Conservation (phyloP, 2,888 invertebrate species). For the Poecilobothrus nobilitatus region DNA sequence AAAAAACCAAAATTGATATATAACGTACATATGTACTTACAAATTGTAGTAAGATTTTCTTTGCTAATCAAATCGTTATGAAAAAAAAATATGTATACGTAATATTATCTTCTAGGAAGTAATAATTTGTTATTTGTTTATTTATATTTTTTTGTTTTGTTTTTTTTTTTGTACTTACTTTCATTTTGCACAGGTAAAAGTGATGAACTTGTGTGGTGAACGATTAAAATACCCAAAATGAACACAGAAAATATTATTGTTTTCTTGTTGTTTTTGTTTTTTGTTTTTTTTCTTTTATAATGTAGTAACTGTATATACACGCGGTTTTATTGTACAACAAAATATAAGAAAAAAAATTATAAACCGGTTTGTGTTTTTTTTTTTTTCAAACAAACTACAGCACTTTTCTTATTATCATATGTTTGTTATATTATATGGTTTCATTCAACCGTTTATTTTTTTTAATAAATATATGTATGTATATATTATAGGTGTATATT, state of each 20-base stretch:
- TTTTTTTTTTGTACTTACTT: slow-evolving; percentile 1
- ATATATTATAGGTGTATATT: background rate
- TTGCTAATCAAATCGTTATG: too few relatives aligned
- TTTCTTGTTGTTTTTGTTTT: too few relatives aligned
- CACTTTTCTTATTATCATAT: background rate
- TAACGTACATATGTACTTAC: too few relatives aligned
- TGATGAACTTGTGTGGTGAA: background rate
- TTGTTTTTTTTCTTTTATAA: too few relatives aligned
- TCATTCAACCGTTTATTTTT: background rate
- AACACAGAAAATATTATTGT: background rate
- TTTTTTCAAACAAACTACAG: background rate
- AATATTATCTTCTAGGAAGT: background rate
- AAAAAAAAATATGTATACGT: too few relatives aligned
- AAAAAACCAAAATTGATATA: too few relatives aligned
- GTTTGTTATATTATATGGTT: background rate
- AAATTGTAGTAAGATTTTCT: too few relatives aligned
- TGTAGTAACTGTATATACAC: background rate
- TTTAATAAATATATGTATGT: too few relatives aligned
- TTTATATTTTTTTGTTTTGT: too few relatives aligned
- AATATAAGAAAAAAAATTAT: background rate
- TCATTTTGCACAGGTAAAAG: background rate
- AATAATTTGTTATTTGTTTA: background rate
- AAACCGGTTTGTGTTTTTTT: background rate
- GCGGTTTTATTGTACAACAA: background rate
- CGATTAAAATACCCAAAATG: too few relatives aligned